Evolutionary conservation across 2,888 invertebrate species (phyloP).

Genomic region (Gnatocerus cornutus): DNA sequence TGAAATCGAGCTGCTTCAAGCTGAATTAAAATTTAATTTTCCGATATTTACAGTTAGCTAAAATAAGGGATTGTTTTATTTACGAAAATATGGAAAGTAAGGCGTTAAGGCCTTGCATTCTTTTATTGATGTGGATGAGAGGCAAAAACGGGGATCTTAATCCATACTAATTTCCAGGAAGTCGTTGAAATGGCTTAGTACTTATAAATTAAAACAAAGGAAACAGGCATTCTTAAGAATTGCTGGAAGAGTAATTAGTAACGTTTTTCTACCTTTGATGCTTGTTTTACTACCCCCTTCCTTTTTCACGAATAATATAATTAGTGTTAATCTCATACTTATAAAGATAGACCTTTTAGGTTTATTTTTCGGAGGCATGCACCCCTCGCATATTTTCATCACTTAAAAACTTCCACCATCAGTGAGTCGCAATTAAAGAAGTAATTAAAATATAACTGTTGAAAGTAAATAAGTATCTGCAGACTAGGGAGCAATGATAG

Average conservation of each 20-base stretch:
- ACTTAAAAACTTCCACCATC: constrained; percentile 35
- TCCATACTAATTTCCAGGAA: constrained; percentile 57
- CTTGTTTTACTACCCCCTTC: constrained; percentile 48
- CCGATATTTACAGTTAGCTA: constrained; percentile 30
- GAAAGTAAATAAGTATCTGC: constrained; percentile 5
- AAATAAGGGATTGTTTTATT: constrained; percentile 10
- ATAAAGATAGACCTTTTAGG: constrained; percentile 40
- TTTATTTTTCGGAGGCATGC: constrained; percentile 37
- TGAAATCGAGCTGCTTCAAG: constrained; percentile 33
- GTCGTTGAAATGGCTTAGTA: constrained; percentile 55
- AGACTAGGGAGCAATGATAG: neutral
- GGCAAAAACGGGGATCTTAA: constrained; percentile 49
- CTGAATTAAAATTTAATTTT: constrained; percentile 39
- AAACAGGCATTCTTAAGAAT: constrained; percentile 56
- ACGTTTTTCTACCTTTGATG: constrained; percentile 51
- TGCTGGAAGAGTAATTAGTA: constrained; percentile 54
- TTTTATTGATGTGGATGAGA: constrained; percentile 30
- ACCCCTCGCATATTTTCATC: constrained; percentile 18
- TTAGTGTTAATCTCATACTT: constrained; percentile 53
- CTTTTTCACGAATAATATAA: constrained; percentile 51
- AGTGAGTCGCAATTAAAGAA: constrained; percentile 19
- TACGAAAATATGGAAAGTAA: no score
- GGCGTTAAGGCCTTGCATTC: neutral
- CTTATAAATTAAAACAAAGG: constrained; percentile 54
- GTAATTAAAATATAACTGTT: constrained; percentile 28